These are phyloP conservation scores for Melopsittacus undulatus DNA, from an alignment of 2,797 vertebrate genomes.

Conservation along the genomic window DNA sequence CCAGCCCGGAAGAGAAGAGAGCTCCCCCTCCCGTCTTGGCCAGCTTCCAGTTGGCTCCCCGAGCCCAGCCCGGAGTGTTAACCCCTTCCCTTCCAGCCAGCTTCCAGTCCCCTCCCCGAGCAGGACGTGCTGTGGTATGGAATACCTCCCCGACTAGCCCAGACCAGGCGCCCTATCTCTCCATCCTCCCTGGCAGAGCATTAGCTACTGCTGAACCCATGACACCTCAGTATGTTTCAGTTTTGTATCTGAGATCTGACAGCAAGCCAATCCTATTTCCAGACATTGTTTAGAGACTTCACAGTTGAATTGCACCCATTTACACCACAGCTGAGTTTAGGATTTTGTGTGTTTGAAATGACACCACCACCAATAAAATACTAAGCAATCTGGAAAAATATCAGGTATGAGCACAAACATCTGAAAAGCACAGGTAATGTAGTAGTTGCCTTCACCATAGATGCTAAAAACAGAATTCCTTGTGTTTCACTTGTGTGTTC, in stretches of 20 bases:
- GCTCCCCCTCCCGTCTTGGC: no score
- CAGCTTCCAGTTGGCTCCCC: no score
- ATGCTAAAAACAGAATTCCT: not conserved
- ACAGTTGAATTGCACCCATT: not conserved
- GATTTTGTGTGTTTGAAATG: not conserved
- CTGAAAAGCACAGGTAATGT: not conserved
- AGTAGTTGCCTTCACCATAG: not conserved
- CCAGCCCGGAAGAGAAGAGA: no score
- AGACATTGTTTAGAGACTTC: not conserved
- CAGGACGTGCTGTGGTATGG: no score
- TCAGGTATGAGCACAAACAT: not conserved
- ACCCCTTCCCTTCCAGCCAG: no score
- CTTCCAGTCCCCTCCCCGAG: no score
- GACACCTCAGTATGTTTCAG: not conserved
- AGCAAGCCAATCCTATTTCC: not conserved
- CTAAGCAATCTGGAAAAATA: not conserved
- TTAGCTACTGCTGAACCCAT: no score
- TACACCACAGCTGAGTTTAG: not conserved
- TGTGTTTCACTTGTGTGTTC: not conserved
- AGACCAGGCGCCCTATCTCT: no score
- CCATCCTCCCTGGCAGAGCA: no score
- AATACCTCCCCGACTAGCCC: no score
- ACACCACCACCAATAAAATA: not conserved
- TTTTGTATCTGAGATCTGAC: not conserved
- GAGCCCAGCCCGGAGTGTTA: no score